These are phyloP conservation scores for Channa argus DNA, from an alignment of 2,113 vertebrate genomes.

Conservation along the genomic window DNA sequence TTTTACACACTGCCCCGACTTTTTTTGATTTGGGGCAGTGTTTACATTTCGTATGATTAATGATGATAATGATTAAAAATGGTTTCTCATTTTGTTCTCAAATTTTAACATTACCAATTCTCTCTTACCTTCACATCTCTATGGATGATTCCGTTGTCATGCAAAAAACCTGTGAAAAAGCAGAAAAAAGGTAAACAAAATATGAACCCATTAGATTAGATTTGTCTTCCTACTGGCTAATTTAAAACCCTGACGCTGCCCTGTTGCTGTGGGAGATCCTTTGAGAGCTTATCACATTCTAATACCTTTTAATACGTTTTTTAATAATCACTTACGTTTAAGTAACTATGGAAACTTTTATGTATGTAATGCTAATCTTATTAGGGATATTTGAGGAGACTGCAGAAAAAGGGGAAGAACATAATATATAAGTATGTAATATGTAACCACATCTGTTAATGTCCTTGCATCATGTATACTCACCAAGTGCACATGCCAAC, in stretches of 20 bases:
- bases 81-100: not conserved
- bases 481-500: conserved; percentile 91
- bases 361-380: conserved; percentile 6
- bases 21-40: no score
- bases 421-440: not conserved
- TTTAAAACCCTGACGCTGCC: not conserved
- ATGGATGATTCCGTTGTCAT: conserved; percentile 93
- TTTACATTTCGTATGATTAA: not conserved
- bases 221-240: not conserved
- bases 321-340: conserved; percentile 33
- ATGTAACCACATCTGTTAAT: not conserved
- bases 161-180: conserved; percentile 88
- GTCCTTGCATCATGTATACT: conserved; percentile 56
- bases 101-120: not conserved
- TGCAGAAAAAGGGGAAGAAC: not conserved
- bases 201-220: not conserved
- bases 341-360: conserved; percentile 4
- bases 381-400: not conserved
- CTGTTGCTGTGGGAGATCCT: conserved; percentile 13
- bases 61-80: no score
- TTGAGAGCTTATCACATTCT: conserved; percentile 27
- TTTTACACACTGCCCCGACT: no score
- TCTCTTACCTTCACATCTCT: conserved; percentile 91
- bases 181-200: not conserved
- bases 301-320: conserved; percentile 13